Evolutionary conservation across 2,888 invertebrate genomes (phyloP).

Genomic region (Baronia brevicornis): DNA sequence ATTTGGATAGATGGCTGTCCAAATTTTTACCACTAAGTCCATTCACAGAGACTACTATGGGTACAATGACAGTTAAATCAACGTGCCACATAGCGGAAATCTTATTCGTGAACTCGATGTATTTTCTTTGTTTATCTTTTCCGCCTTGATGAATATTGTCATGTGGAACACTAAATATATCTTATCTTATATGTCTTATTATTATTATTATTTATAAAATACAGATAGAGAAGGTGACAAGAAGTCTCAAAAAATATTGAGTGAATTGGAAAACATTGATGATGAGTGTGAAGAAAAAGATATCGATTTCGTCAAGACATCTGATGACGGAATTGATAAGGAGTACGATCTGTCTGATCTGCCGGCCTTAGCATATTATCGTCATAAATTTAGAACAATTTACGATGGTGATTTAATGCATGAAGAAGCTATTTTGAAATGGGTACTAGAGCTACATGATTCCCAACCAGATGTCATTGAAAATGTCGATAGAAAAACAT

Average conservation of each 20-base stretch:
- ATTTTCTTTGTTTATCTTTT: no score
- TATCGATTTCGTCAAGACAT: conserved; percentile 93
- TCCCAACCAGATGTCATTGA: conserved; percentile 93
- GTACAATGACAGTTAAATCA: no score
- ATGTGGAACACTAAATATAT: no score
- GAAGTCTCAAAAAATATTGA: conserved; percentile 90
- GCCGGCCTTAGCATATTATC: conserved; percentile 90
- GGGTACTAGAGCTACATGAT: conserved; percentile 90
- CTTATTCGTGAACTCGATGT: no score
- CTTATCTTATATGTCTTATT: no score
- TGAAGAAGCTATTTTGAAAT: conserved; percentile 91
- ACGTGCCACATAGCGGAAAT: no score
- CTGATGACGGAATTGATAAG: conserved; percentile 89
- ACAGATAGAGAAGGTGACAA: conserved; percentile 92
- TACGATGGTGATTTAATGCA: conserved; percentile 93
- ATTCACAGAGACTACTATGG: no score
- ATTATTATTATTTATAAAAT: conserved; percentile 10
- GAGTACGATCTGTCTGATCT: conserved; percentile 89
- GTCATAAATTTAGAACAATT: conserved; percentile 91
- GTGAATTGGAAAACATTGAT: conserved; percentile 93
- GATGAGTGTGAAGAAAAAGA: conserved; percentile 94
- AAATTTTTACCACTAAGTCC: no score
- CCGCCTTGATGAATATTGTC: no score
- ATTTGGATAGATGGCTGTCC: no score
- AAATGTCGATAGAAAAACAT: conserved; percentile 91